These are phyloP conservation scores for Ascaphus truei DNA, from an alignment of 2,113 vertebrate genomes.

Conservation along the genomic window DNA sequence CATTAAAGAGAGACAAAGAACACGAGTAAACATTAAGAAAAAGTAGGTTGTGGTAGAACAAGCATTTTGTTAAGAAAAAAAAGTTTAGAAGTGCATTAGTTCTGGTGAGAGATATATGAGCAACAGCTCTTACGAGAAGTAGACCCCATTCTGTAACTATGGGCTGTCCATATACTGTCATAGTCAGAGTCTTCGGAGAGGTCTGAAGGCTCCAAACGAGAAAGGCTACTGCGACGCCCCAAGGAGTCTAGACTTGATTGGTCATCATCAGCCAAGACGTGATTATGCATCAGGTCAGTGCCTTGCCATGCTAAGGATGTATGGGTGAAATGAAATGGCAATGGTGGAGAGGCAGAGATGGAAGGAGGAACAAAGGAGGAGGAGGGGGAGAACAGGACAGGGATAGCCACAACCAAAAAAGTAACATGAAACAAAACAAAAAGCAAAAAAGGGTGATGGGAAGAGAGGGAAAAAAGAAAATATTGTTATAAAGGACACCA, in stretches of 20 bases:
- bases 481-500: constrained; percentile 76
- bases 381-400: constrained; percentile 45
- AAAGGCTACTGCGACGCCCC: constrained; percentile 95
- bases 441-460: constrained; percentile 79
- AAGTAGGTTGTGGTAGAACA: constrained; percentile 81
- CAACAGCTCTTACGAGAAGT: constrained; percentile 98
- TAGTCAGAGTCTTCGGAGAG: constrained; percentile 98
- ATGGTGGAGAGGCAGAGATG: constrained; percentile 64
- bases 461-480: constrained; percentile 85
- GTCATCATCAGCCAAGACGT: constrained; percentile 94
- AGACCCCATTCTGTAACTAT: constrained; percentile 98
- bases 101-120: constrained; percentile 98
- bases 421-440: constrained; percentile 71
- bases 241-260: constrained; percentile 90
- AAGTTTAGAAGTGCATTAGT: constrained; percentile 81
- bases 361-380: constrained; percentile 53
- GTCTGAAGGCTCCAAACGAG: constrained; percentile 93
- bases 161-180: constrained; percentile 99
- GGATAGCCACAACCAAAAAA: constrained; percentile 73
- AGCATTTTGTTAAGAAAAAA: constrained; percentile 76
- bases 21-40: constrained; percentile 84
- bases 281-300: constrained; percentile 99
- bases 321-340: constrained; percentile 66
- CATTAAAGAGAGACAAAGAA: constrained; percentile 74
- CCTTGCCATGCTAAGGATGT: constrained; percentile 95